These are phyloP conservation scores for Trissoscelio sp. DNA, from an alignment of 2,888 invertebrate species.

Conservation along the genomic window DNA sequence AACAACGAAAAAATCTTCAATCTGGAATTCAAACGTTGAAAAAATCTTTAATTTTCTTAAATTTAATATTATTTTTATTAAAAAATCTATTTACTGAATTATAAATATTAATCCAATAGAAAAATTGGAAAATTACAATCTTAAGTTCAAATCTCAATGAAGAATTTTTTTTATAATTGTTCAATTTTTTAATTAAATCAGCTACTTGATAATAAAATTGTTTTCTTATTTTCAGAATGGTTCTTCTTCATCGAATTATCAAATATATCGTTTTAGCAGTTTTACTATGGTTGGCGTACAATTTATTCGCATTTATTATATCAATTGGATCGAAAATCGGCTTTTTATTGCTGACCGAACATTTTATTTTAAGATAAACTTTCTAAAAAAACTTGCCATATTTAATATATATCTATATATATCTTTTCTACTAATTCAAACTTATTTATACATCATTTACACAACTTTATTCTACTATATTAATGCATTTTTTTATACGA, in stretches of 20 bases:
- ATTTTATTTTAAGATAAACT: constrained; percentile 63
- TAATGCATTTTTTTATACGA: background rate
- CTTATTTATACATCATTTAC: background rate
- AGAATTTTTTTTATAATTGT: too few relatives aligned
- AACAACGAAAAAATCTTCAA: too few relatives aligned
- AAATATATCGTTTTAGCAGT: constrained; percentile 68
- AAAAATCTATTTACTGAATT: too few relatives aligned
- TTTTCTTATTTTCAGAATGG: constrained; percentile 69
- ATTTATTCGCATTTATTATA: constrained; percentile 38
- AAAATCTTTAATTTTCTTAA: too few relatives aligned
- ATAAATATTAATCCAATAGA: too few relatives aligned
- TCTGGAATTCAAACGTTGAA: too few relatives aligned
- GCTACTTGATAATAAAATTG: too few relatives aligned
- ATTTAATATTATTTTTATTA: too few relatives aligned
- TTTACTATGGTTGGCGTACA: constrained; percentile 46
- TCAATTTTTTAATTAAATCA: too few relatives aligned
- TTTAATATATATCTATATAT: too few relatives aligned
- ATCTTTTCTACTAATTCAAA: constrained; percentile 2
- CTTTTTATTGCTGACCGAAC: constrained; percentile 62
- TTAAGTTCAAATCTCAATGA: too few relatives aligned
- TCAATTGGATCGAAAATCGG: constrained; percentile 63
- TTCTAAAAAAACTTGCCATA: background rate
- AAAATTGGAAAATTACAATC: too few relatives aligned
- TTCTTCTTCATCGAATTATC: constrained; percentile 72
- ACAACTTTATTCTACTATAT: background rate